These are phyloP conservation scores for Prunella fulvescens DNA, from an alignment of 2,113 vertebrate species.

Conservation along the genomic window DNA sequence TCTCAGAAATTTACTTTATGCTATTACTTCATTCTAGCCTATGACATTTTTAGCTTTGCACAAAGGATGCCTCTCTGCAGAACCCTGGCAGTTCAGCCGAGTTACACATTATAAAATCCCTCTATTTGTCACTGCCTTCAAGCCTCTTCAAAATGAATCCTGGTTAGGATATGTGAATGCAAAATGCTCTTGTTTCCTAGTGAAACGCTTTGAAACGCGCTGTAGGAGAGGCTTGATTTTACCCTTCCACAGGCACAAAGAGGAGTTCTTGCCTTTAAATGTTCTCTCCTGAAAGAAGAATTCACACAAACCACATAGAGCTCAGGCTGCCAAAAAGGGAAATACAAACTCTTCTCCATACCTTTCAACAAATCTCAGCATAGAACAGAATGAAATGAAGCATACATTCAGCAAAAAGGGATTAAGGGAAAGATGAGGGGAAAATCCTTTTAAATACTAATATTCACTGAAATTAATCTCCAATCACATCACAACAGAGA, in stretches of 20 bases:
- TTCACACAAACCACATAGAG: constrained; percentile 19
- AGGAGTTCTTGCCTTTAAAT: constrained; percentile 49
- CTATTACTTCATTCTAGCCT: constrained; percentile 13
- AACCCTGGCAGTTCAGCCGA: not conserved
- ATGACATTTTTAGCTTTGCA: constrained; percentile 56
- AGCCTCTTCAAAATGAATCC: constrained; percentile 40
- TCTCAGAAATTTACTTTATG: constrained; percentile 25
- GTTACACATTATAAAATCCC: constrained; percentile 34
- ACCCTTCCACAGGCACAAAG: constrained; percentile 36
- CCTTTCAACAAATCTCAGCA: constrained; percentile 15
- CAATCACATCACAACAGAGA: not conserved
- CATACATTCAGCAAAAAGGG: not conserved
- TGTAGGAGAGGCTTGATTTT: constrained; percentile 43
- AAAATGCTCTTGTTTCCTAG: constrained; percentile 52
- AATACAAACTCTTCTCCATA: constrained; percentile 10
- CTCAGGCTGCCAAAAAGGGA: constrained; percentile 26
- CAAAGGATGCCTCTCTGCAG: constrained; percentile 39
- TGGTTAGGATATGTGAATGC: constrained; percentile 44
- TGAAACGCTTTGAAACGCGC: constrained; percentile 32
- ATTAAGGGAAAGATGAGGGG: constrained; percentile 3
- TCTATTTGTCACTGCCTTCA: constrained; percentile 56
- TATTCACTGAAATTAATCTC: constrained; percentile 23
- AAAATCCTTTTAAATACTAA: constrained; percentile 51
- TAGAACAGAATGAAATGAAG: constrained; percentile 5
- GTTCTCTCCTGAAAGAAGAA: constrained; percentile 25